Evolutionary conservation across 2,113 vertebrate genomes (phyloP), one percentile per base, ranked within the genome.

Genomic region (Paralichthys olivaceus): DNA sequence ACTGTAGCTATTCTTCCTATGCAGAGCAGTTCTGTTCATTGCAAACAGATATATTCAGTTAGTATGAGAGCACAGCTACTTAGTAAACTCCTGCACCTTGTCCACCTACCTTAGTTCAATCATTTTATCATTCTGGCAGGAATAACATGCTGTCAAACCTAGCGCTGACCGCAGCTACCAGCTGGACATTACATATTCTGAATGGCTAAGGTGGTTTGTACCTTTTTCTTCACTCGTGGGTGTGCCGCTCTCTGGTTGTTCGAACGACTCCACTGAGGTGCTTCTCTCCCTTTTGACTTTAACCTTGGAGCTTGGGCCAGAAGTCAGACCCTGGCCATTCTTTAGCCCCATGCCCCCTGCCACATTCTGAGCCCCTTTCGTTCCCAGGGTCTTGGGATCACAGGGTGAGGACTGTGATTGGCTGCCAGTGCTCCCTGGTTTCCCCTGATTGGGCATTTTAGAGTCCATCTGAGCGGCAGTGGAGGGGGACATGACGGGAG

Each of bases 371-470:
- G 96, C 93, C 87, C 95, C 97, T 95, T 93, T 93, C 56, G 86
- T 51, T 40, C 91, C 91, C 74, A 95, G 75, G 9, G 88, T 87
- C 95, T 98, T 99, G 83, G 97, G 95, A 92, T 99, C 97, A 90
- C 97, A 99, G 77, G 97, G 97, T 73, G 97, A 99, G 81, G 97
- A 92, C 95, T 99, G 98, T 66, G 97, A 98, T 93, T 99, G 98
- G 96, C 96, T 96, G 86, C 96, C 94, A 12, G 96, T 95, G 87
- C 96, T 97, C 92, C 97, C 97, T 92, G 96, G 97, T 94, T 99
- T 99, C 89, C 97, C 96, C 95, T 97, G 97, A 94, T 97, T 99
- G 93, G 98, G 97, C 94, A 99, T 96, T 96, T 98, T 99, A 94
- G 97, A 96, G 95, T 99, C 98, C 96, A 98, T 96, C 94, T 98